phyloP scores from a whole-genome alignment of 35 echinoderm and acorn worm genomes.

The Apostichopus californicus region DNA sequence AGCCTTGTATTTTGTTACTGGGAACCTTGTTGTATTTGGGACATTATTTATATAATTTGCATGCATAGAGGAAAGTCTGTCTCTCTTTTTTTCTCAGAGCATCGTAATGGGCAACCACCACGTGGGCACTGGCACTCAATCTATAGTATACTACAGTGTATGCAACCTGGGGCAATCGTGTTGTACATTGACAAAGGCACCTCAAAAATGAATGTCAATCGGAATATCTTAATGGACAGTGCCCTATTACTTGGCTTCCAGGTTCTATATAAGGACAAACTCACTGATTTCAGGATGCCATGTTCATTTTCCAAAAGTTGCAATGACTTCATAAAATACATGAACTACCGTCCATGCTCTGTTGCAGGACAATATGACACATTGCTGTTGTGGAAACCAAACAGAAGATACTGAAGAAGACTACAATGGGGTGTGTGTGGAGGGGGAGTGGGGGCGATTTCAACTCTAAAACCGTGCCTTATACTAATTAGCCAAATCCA shows the following conservation, averaged over 20 bases:
- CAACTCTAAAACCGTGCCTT: no score
- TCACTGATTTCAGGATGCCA: conserved; percentile 23
- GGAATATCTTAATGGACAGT: conserved; percentile 1
- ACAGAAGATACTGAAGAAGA: background rate
- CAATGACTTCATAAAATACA: conserved; percentile 1
- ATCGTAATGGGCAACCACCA: no score
- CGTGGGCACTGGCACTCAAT: no score
- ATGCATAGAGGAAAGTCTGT: no score
- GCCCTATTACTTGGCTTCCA: conserved; percentile 20
- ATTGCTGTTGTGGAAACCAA: conserved; percentile 37
- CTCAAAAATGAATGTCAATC: background rate
- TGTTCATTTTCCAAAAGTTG: conserved; percentile 36
- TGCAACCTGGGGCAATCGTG: conserved; percentile 10
- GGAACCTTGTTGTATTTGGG: no score
- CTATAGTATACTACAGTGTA: conserved; percentile 24
- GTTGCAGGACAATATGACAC: conserved; percentile 13
- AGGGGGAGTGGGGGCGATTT: no score
- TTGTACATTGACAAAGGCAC: conserved; percentile 21
- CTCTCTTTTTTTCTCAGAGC: no score
- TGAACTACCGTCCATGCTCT: conserved; percentile 36
- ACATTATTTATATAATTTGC: no score
- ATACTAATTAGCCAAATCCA: no score
- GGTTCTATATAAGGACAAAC: background rate
- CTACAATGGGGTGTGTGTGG: no score
- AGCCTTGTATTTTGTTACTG: no score